A percentile compares a stretch with the other conserved stretches of the same genome.
Evolutionary conservation across 1,140 invertebrate genomes (phyloP).

Genomic region (Andrena cerasifolii): DNA sequence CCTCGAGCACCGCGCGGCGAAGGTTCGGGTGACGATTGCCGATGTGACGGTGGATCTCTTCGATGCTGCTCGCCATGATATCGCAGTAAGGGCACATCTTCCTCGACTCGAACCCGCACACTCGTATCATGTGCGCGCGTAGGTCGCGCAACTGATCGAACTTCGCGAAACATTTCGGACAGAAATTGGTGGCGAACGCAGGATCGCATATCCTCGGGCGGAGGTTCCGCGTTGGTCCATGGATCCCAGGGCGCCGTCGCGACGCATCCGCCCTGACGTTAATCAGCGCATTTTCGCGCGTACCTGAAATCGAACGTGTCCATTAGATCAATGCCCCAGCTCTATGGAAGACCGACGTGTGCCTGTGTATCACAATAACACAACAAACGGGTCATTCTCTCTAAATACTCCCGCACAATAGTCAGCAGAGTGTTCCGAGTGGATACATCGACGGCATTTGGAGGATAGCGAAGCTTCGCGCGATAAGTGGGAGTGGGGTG

Average conservation of each 20-base stretch:
- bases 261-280: neutral
- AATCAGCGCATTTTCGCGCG: slow-evolving; percentile 4
- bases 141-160: slow-evolving; percentile 26
- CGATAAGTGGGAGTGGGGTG: no score
- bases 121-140: slow-evolving; percentile 28
- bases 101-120: slow-evolving; percentile 18
- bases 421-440: no score
- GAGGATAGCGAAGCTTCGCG: no score
- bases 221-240: neutral
- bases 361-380: no score
- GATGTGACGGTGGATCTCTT: slow-evolving; percentile 20
- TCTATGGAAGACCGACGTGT: neutral
- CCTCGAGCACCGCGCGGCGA: slow-evolving; percentile 8
- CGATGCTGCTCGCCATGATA: neutral
- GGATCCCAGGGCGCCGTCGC: neutral
- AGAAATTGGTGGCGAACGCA: neutral
- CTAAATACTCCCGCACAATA: no score
- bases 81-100: slow-evolving; percentile 44
- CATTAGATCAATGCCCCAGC: slow-evolving; percentile 16
- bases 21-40: neutral
- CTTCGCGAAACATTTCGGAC: slow-evolving; percentile 27
- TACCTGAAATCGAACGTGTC: slow-evolving; percentile 48
- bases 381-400: neutral
- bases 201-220: neutral
- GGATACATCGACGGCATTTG: no score